Conservation (phyloP, 2,797 vertebrate genomes). For the Hypotaenidia okinawae region DNA sequence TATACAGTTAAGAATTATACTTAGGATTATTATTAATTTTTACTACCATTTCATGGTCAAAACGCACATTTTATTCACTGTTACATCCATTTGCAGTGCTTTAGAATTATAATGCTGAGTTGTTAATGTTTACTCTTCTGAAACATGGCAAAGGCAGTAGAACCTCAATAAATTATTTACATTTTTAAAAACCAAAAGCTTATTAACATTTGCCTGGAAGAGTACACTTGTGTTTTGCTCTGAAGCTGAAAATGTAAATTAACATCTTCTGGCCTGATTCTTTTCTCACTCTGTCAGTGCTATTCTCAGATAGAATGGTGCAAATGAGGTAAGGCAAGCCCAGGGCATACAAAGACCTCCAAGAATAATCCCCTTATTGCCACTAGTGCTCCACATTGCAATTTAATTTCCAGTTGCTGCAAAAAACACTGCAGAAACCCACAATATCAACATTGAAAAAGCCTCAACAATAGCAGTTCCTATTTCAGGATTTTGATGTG, state of each 20-base stretch:
- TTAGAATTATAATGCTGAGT: not conserved
- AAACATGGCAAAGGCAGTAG: not conserved
- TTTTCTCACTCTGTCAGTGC: not conserved
- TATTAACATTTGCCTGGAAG: slow-evolving; percentile 44
- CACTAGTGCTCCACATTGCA: not conserved
- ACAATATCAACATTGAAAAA: not conserved
- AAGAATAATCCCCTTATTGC: not conserved
- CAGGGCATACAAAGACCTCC: not conserved
- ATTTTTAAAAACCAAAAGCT: slow-evolving; percentile 38
- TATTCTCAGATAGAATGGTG: not conserved
- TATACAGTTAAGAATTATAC: not conserved
- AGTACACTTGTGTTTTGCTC: not conserved
- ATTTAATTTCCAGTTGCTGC: not conserved
- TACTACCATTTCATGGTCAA: not conserved
- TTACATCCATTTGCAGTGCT: not conserved
- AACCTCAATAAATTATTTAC: slow-evolving; percentile 38
- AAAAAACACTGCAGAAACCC: not conserved
- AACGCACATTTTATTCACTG: not conserved
- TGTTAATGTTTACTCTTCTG: not conserved
- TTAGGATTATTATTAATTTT: not conserved
- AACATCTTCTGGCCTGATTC: not conserved
- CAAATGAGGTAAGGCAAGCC: not conserved
- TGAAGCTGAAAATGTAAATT: slow-evolving; percentile 7
- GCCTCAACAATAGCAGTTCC: not conserved
- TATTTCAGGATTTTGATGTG: not conserved